phyloP scores from a whole-genome alignment of 1,140 invertebrate genomes.

The Trypoxylus dichotomus region DNA sequence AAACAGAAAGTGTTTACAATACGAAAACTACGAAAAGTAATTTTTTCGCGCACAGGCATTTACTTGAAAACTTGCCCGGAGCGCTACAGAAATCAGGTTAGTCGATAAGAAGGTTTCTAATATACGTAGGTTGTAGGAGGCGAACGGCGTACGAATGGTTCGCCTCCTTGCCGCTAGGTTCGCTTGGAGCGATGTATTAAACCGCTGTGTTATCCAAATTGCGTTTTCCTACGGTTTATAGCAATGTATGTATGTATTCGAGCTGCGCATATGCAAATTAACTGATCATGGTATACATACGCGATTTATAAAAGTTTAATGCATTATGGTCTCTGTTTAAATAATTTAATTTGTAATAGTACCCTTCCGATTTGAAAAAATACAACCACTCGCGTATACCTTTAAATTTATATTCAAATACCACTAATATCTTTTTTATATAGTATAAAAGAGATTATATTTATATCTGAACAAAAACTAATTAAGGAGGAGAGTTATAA shows the following conservation, averaged over 20 bases:
- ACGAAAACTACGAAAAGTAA: conserved; percentile 37
- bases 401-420: too few species aligned
- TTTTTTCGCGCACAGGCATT: conserved; percentile 30
- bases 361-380: too few species aligned
- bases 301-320: background rate
- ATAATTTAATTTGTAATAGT: too few species aligned
- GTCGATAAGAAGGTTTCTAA: conserved; percentile 46
- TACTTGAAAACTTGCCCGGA: conserved; percentile 36
- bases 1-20: conserved; percentile 37
- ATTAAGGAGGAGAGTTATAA: too few species aligned
- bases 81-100: conserved; percentile 43
- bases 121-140: conserved; percentile 35
- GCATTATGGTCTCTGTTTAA: background rate
- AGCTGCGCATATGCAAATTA: background rate
- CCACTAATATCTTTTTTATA: too few species aligned
- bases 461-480: too few species aligned
- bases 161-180: conserved; percentile 40
- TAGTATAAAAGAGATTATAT: too few species aligned
- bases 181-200: conserved; percentile 32
- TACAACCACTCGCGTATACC: too few species aligned
- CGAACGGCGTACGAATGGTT: conserved; percentile 35
- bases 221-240: background rate
- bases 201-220: background rate
- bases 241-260: background rate
- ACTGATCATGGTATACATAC: background rate